Percentiles rank a stretch among this genome's conserved stretches.
Evolutionary conservation across 2,113 vertebrate genomes (phyloP).

Genomic region (Cyphomyrus discorhynchus): DNA sequence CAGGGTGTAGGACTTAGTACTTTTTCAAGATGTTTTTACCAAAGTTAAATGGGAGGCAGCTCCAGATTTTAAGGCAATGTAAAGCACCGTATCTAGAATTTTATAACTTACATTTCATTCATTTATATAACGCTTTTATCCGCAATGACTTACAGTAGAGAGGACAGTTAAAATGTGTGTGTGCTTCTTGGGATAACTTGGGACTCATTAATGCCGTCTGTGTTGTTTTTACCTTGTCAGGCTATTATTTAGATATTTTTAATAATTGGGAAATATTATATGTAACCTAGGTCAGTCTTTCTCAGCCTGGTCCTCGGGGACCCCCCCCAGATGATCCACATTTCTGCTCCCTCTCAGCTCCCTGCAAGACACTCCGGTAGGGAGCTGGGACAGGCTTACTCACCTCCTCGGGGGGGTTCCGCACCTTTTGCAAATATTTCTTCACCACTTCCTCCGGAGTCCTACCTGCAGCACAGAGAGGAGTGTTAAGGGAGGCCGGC

Average conservation of each 20-base stretch:
- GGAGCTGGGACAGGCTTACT: constrained; percentile 18
- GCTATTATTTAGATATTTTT: neutral
- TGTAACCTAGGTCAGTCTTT: neutral
- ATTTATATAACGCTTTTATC: neutral
- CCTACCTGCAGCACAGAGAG: constrained; percentile 60
- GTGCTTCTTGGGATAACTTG: neutral
- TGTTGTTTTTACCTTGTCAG: neutral
- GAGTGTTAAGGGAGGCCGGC: neutral
- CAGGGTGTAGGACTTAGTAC: neutral
- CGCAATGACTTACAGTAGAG: neutral
- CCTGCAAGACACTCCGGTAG: neutral
- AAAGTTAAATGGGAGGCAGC: neutral
- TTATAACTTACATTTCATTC: neutral
- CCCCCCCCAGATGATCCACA: neutral
- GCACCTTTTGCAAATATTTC: constrained; percentile 87
- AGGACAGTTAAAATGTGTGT: neutral
- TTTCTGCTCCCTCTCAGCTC: neutral
- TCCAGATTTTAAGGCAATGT: neutral
- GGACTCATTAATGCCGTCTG: neutral
- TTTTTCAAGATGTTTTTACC: neutral
- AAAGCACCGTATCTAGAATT: neutral
- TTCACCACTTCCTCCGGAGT: constrained; percentile 88
- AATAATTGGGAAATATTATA: neutral
- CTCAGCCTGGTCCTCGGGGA: neutral
- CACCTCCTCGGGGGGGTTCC: constrained; percentile 90